Evolutionary conservation across 2,888 invertebrate genomes (phyloP).

Genomic region (Pyrochroa serraticornis): DNA sequence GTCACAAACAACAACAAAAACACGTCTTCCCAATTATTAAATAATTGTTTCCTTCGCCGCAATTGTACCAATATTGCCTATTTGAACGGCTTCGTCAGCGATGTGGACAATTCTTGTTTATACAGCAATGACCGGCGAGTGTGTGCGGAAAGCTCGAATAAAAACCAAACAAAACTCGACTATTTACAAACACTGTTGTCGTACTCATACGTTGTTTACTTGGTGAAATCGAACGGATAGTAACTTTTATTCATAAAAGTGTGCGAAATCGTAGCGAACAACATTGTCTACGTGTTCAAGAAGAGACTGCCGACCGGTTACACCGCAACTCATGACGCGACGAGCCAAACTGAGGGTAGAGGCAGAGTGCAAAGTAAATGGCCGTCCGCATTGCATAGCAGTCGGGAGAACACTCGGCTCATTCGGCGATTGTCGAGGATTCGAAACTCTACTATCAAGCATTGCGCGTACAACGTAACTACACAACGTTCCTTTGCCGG

Average conservation of each 20-base stretch:
- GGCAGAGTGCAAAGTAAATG: slow-evolving; percentile 36
- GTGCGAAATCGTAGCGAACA: slow-evolving; percentile 6
- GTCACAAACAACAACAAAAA: slow-evolving; percentile 21
- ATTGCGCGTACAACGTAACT: slow-evolving; percentile 14
- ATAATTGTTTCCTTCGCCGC: slow-evolving; percentile 1
- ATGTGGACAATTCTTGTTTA: background rate
- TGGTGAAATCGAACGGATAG: background rate
- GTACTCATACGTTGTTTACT: slow-evolving; percentile 7
- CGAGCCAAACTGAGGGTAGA: slow-evolving; percentile 41
- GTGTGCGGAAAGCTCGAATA: background rate
- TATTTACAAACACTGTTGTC: slow-evolving; percentile 8
- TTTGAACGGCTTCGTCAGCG: slow-evolving; percentile 4
- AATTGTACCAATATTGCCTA: background rate
- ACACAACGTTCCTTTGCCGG: slow-evolving; percentile 11
- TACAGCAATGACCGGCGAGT: too few species aligned
- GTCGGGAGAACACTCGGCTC: slow-evolving; percentile 28
- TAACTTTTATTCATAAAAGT: slow-evolving; percentile 1
- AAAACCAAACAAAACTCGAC: slow-evolving; percentile 19
- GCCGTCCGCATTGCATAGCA: slow-evolving; percentile 32
- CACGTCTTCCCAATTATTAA: slow-evolving; percentile 16
- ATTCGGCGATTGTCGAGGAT: slow-evolving; percentile 16
- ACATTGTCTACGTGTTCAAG: slow-evolving; percentile 44
- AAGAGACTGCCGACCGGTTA: background rate
- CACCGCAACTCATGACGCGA: slow-evolving; percentile 23
- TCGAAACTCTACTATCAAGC: slow-evolving; percentile 18